Evolutionary conservation across 1,140 invertebrate genomes (phyloP).

Genomic region (Manduca sexta): DNA sequence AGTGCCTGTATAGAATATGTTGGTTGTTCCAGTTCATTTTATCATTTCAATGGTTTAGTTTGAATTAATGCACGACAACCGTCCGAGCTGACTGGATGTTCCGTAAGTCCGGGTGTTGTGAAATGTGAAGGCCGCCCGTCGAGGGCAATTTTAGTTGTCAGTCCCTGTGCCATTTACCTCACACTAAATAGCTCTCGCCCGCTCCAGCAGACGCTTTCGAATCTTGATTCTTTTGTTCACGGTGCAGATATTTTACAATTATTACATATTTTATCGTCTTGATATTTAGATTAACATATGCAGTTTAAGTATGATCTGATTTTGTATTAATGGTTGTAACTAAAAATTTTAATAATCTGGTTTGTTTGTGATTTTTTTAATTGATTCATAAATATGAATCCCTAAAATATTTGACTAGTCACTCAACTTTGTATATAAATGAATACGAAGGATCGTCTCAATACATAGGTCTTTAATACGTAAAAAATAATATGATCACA

Average conservation of each 20-base stretch:
- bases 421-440: too few relatives aligned
- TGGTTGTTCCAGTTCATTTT: neutral
- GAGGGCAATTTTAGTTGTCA: slow-evolving; percentile 47
- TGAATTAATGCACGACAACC: slow-evolving; percentile 32
- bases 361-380: too few relatives aligned
- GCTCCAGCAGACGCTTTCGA: slow-evolving; percentile 6
- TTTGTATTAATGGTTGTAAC: too few relatives aligned
- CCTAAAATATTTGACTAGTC: too few relatives aligned
- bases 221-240: neutral
- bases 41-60: slow-evolving; percentile 22
- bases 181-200: slow-evolving; percentile 28
- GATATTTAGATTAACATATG: too few relatives aligned
- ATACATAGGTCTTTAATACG: too few relatives aligned
- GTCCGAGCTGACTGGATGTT: slow-evolving; percentile 44
- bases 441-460: too few relatives aligned
- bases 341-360: too few relatives aligned
- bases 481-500: neutral
- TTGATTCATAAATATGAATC: too few relatives aligned
- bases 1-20: too few relatives aligned
- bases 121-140: slow-evolving; percentile 66
- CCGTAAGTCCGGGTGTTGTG: slow-evolving; percentile 65
- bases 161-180: slow-evolving; percentile 62
- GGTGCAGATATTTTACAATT: too few relatives aligned
- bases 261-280: neutral
- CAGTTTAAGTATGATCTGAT: too few relatives aligned